Base-by-base conservation (phyloP, 2,113 vertebrate species). In the Martes martes region DNA sequence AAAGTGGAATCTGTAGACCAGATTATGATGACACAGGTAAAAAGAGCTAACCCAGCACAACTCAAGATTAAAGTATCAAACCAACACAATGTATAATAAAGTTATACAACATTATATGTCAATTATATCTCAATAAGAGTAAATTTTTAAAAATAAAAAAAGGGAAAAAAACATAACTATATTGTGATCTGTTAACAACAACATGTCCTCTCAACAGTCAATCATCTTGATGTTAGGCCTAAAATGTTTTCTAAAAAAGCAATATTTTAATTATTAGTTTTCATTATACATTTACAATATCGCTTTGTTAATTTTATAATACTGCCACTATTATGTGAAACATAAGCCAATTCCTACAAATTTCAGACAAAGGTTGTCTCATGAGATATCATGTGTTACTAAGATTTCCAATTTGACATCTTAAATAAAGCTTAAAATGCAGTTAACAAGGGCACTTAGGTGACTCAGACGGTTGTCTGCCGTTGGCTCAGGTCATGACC, bases 281-380 rank as follows among this genome's bases (percentile, higher is more conserved):
- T 94, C 33, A 81, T 89, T 93, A 65, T 78, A 42, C 33, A 89
- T 61, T 91, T 45, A 85, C 1, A 93, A 87, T 59, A 81, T 0
- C 81, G 13, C 28, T 93, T 85, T 57, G n/a, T 59, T 85, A 61
- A 71, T 50, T 93, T 93, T 85, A 61, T 50, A 93, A 21, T 55
- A 94, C 2, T 67, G 1, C 1, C 91, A 84, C 73, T 63, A 81
- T 88, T 89, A 83, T 6, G 13, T 57, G 61, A 96, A 96, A 87
- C 14, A 31, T 80, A 97, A 95, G 31, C 39, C 45, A 93, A 87
- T 63, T 83, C 18, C 61, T 86, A 91, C 7, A 91, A 73, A 95
- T 91, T 93, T 86, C n/a, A 71, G 24, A 85, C 18, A 76, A 90
- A 86, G 47, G 84, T 47, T 93, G 1, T 45, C 52, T 26, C 31